Evolutionary conservation across 2,888 invertebrate species (phyloP).

Genomic region (Cantharis rufa): DNA sequence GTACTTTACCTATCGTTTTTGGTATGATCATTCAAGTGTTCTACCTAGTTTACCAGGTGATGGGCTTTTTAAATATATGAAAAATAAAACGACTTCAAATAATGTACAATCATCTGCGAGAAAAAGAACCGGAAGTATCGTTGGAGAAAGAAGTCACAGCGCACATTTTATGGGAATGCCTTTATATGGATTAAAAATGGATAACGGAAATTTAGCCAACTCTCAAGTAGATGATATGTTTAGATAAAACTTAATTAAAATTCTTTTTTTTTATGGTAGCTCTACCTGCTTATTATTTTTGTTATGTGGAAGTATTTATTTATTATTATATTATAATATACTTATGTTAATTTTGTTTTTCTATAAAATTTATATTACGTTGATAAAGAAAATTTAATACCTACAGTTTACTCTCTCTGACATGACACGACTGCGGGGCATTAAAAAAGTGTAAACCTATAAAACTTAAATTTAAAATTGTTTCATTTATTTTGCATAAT

Average conservation of each 20-base stretch:
- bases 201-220: constrained; percentile 11
- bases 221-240: constrained; percentile 12
- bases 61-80: constrained; percentile 78
- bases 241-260: constrained; percentile 9
- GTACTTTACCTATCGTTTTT: constrained; percentile 86
- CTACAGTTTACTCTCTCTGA: too few species aligned
- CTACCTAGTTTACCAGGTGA: constrained; percentile 76
- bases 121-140: constrained; percentile 55
- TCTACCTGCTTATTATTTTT: background rate
- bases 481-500: too few species aligned
- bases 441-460: too few species aligned
- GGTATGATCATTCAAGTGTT: constrained; percentile 68
- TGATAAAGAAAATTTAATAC: background rate
- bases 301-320: background rate
- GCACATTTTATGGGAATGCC: constrained; percentile 83
- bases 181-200: constrained; percentile 57
- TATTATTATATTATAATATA: background rate
- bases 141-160: constrained; percentile 44
- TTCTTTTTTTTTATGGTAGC: background rate
- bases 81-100: constrained; percentile 52
- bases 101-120: constrained; percentile 32
- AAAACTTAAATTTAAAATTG: too few species aligned
- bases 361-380: background rate
- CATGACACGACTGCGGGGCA: too few species aligned
- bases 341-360: background rate